Conservation (phyloP, 1,140 invertebrate species). For the Diorhabda carinulata region DNA sequence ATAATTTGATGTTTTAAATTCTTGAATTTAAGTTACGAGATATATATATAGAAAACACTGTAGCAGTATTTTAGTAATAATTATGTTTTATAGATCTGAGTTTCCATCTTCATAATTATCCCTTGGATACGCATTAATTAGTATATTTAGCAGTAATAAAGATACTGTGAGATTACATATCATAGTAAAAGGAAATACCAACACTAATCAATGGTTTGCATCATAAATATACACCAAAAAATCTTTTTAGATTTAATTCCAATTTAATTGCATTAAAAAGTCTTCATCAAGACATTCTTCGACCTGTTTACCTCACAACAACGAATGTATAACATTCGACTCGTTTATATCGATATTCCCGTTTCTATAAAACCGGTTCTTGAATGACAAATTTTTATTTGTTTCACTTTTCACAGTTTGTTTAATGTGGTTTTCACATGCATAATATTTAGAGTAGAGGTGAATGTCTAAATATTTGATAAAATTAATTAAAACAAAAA, state of each 20-base stretch:
- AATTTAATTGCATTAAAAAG: background rate
- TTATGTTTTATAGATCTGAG: no score
- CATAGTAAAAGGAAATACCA: no score
- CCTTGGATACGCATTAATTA: no score
- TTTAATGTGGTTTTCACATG: background rate
- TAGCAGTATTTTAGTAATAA: no score
- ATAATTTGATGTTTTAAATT: no score
- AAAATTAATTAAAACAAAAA: no score
- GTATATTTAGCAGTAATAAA: no score
- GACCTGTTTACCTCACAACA: constrained; percentile 1
- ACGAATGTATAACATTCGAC: background rate
- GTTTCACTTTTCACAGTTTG: background rate
- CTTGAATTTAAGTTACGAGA: no score
- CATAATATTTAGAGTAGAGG: background rate
- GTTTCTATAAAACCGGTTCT: background rate
- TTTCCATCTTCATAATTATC: no score
- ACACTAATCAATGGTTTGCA: background rate
- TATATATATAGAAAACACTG: no score
- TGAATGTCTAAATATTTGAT: no score
- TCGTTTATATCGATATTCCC: background rate
- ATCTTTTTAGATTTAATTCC: background rate
- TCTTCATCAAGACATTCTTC: background rate
- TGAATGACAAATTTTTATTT: constrained; percentile 1
- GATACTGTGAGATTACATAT: no score
- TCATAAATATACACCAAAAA: constrained; percentile 1